A percentile compares a stretch with the other conserved stretches of the same genome.
phyloP scores from a whole-genome alignment of 2,888 invertebrate genomes.

The Lasius platythorax region DNA sequence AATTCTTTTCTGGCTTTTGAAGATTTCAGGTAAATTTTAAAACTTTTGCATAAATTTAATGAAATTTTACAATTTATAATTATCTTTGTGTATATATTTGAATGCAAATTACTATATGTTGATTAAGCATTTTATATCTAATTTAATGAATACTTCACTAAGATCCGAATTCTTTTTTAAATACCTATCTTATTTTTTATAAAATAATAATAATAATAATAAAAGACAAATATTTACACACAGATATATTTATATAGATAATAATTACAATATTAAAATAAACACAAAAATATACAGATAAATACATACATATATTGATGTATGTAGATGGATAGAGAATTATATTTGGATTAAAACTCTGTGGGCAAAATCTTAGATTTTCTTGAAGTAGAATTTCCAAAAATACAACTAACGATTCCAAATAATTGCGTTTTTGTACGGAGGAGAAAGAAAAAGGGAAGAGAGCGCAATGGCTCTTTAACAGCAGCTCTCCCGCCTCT shows the following conservation, averaged over 20 bases:
- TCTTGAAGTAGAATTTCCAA: neutral
- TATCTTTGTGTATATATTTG: neutral
- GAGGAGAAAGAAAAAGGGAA: neutral
- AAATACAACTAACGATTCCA: neutral
- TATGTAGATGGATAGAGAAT: neutral
- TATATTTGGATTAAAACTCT: neutral
- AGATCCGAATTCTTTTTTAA: neutral
- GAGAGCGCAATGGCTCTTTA: slow-evolving; percentile 55
- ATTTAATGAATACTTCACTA: neutral
- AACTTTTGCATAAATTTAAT: too few relatives aligned
- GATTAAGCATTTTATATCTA: neutral
- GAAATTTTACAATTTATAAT: too few relatives aligned
- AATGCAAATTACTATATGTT: neutral
- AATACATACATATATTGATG: too few relatives aligned
- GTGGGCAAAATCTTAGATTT: neutral
- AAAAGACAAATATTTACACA: too few relatives aligned
- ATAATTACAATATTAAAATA: too few relatives aligned
- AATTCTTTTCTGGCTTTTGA: too few relatives aligned
- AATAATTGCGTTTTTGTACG: neutral
- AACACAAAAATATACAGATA: too few relatives aligned
- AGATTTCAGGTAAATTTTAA: too few relatives aligned
- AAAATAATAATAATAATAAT: neutral
- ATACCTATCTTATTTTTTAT: neutral
- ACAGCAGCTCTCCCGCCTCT: slow-evolving; percentile 61
- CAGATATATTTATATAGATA: neutral